phyloP scores from a whole-genome alignment of 2,113 vertebrate genomes.

The Vidua macroura region DNA sequence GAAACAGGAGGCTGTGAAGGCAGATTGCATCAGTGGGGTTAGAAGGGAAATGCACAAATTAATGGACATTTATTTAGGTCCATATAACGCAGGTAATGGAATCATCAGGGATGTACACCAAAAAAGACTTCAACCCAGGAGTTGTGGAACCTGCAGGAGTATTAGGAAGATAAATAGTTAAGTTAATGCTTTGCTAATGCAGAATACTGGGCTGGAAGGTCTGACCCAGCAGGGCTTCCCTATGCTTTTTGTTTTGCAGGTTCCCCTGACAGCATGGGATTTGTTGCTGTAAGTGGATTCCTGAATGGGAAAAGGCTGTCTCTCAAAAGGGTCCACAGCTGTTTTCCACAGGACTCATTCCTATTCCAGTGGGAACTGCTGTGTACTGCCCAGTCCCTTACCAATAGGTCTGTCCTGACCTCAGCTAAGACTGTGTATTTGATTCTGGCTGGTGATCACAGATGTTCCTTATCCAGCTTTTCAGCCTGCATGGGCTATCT shows the following conservation, averaged over 20 bases:
- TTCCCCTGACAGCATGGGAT: not conserved
- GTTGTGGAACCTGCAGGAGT: not conserved
- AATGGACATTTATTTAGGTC: not conserved
- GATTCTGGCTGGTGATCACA: not conserved
- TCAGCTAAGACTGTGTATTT: not conserved
- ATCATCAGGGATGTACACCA: not conserved
- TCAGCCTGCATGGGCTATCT: not conserved
- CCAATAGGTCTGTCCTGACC: not conserved
- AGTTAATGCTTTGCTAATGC: not conserved
- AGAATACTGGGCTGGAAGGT: not conserved
- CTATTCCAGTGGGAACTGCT: not conserved
- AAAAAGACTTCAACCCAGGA: not conserved
- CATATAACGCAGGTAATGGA: not conserved
- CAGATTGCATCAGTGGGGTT: not conserved
- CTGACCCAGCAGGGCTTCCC: not conserved
- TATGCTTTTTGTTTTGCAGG: not conserved
- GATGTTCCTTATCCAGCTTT: not conserved
- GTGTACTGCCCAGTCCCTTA: not conserved
- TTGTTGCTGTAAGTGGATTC: not conserved
- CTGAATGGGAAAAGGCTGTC: not conserved
- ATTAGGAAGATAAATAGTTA: not conserved
- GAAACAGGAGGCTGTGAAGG: not conserved
- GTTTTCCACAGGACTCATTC: not conserved
- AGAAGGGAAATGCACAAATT: not conserved
- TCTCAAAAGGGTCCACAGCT: not conserved